Conservation (phyloP, 35 echinoderm and acorn worm species). For the Anneissia japonica region DNA sequence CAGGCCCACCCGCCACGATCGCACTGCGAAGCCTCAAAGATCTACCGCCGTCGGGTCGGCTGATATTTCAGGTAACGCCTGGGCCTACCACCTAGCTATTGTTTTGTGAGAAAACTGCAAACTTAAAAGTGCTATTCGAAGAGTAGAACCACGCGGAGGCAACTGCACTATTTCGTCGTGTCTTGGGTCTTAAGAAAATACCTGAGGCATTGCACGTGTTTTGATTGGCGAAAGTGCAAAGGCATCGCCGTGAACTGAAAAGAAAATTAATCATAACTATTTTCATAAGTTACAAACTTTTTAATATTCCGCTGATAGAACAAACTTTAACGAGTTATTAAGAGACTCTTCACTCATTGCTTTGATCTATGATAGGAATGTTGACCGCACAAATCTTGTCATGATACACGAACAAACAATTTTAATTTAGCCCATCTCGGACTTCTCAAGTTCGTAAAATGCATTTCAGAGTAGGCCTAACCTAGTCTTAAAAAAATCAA, state of each 20-base stretch:
- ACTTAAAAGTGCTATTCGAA: neutral
- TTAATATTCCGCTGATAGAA: neutral
- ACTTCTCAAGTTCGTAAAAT: too few relatives aligned
- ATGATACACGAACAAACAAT: neutral
- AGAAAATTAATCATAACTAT: neutral
- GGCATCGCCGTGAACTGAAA: neutral
- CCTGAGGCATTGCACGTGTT: neutral
- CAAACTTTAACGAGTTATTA: neutral
- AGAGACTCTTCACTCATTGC: neutral
- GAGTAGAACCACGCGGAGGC: neutral
- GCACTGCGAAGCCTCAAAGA: neutral
- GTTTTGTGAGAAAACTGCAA: neutral
- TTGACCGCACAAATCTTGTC: neutral
- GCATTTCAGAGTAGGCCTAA: too few relatives aligned
- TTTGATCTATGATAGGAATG: neutral
- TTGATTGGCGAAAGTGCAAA: neutral
- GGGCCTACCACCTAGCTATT: neutral
- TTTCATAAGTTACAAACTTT: neutral
- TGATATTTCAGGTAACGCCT: neutral
- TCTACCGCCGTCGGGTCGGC: neutral
- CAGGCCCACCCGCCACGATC: neutral
- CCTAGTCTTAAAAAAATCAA: too few relatives aligned
- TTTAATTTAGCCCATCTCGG: neutral
- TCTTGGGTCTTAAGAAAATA: neutral
- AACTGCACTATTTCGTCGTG: neutral